Conservation (phyloP, 1,140 invertebrate species). For the Conopomorpha cramerella region DNA sequence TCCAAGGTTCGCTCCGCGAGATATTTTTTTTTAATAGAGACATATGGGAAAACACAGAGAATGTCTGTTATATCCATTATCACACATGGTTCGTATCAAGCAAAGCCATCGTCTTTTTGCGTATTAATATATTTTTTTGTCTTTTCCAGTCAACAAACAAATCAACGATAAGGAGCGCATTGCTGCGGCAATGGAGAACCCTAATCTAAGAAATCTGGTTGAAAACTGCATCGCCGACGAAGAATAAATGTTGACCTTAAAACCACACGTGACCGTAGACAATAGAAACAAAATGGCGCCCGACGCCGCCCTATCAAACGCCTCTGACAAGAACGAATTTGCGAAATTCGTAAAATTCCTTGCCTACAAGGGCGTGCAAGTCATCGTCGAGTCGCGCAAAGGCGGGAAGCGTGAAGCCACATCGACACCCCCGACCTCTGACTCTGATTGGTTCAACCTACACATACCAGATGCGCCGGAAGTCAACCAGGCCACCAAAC, state of each 20-base stretch:
- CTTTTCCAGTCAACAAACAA: slow-evolving; percentile 86
- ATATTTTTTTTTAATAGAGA: too few species aligned
- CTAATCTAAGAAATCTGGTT: slow-evolving; percentile 82
- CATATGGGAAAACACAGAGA: too few species aligned
- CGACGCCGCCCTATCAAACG: slow-evolving; percentile 42
- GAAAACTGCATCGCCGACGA: slow-evolving; percentile 87
- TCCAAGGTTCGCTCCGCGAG: too few species aligned
- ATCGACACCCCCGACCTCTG: slow-evolving; percentile 63
- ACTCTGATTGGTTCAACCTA: slow-evolving; percentile 49
- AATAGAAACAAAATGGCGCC: slow-evolving; percentile 40
- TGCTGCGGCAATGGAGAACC: slow-evolving; percentile 90
- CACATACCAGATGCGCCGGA: slow-evolving; percentile 50
- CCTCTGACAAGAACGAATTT: slow-evolving; percentile 70
- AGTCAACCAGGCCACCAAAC: slow-evolving; percentile 48
- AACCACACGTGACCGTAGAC: too few species aligned
- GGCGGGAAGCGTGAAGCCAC: slow-evolving; percentile 82
- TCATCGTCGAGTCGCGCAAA: slow-evolving; percentile 86
- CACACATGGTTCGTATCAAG: too few species aligned
- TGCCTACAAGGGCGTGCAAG: slow-evolving; percentile 84
- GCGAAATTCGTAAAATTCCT: slow-evolving; percentile 89
- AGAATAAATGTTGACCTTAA: slow-evolving; percentile 68
- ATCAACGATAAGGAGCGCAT: slow-evolving; percentile 91
- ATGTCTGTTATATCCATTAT: too few species aligned
- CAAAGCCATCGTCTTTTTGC: too few species aligned
- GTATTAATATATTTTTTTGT: too few species aligned